Evolutionary conservation across 2,888 invertebrate genomes (phyloP), one percentile per base, ranked within the genome.

Genomic region (Microchrysa polita): DNA sequence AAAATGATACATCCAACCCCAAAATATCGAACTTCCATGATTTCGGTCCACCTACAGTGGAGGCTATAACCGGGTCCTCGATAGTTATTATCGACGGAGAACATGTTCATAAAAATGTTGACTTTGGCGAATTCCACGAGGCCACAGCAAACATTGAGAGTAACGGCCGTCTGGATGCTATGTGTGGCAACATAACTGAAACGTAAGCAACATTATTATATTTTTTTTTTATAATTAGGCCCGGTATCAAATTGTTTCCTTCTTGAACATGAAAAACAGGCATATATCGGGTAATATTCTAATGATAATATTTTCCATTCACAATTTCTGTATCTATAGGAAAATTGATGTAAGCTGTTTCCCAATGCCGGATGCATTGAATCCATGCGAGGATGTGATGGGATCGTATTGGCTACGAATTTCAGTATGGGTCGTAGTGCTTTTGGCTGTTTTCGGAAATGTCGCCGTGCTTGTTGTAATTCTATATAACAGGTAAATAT

Each of bases 321-420:
- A 44, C n/a, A n/a, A n/a, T n/a, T n/a, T n/a, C n/a, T n/a, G 27
- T 18, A 34, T 16, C 76, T 73, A 2, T 74, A 84, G 85, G 67
- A 86, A 87, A 76, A 84, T 83, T n/a, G 80, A 86, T 77, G 87
- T 92, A 4, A 86, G 88, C 79, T 94, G 94, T 81, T 88, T 86
- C 52, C 95, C 95, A 0, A 87, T 87, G 76, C 92, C 94, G 0
- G 91, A 95, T 83, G 93, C 92, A 0, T 85, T 95, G 67, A 95
- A 94, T 84, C 95, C 95, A 0, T 95, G 95, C 83, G 95, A 95
- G 81, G 95, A 95, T 82, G 93, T 95, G 74, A 94, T 95, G 92
- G 94, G 94, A 23, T 91, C 91, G 82, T 84, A 89, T 59, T 92
- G 92, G 90, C 86, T 94, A 1, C 88, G 94, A 73, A 88, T 90